Evolutionary conservation across 2,888 invertebrate species (phyloP).

Genomic region (Allacma fusca): DNA sequence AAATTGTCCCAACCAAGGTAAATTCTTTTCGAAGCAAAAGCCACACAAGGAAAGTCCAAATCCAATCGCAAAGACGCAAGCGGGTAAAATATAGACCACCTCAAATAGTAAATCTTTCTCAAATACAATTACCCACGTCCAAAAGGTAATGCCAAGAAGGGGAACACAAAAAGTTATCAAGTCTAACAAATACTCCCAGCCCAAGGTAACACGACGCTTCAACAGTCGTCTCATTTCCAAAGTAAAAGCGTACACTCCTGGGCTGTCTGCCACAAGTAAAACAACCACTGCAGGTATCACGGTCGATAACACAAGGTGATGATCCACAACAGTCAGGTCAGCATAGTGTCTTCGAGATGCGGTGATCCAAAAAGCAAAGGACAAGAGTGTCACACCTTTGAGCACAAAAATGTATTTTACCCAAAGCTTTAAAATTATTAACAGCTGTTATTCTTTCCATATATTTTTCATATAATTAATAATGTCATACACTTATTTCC

Average conservation of each 20-base stretch:
- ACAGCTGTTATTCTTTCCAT: too few species aligned
- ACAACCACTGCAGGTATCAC: not conserved
- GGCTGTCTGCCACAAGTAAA: conserved; percentile 6
- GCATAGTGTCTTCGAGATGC: conserved; percentile 21
- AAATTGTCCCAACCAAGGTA: conserved; percentile 25
- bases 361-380: conserved; percentile 25
- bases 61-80: not conserved
- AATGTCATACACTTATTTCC: conserved; percentile 31
- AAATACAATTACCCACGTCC: not conserved
- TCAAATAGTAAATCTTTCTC: not conserved
- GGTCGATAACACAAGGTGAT: not conserved
- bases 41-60: not conserved
- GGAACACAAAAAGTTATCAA: conserved; percentile 18
- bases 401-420: too few species aligned
- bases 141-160: not conserved
- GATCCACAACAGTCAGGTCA: not conserved
- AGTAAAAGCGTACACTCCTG: conserved; percentile 8
- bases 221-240: conserved; percentile 8
- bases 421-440: too few species aligned
- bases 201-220: not conserved
- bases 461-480: too few species aligned
- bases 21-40: not conserved
- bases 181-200: conserved; percentile 20
- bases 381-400: conserved; percentile 21
- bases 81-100: not conserved